A percentile compares a stretch with the other conserved stretches of the same genome.
phyloP scores from a whole-genome alignment of 2,113 vertebrate species.

The Struthidea cinerea region DNA sequence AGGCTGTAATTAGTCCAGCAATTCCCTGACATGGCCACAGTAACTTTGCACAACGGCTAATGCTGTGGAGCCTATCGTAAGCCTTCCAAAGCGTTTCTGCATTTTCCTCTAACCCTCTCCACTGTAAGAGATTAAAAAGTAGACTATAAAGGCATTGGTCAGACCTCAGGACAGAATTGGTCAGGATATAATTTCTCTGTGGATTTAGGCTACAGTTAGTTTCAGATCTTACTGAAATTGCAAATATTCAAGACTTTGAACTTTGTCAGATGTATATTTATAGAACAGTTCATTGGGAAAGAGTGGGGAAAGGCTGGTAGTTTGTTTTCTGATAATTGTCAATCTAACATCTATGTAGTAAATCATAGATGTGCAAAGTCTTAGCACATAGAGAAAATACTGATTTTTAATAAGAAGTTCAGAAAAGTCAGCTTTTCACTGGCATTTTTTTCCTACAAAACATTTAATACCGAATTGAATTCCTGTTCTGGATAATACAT shows the following conservation, averaged over 20 bases:
- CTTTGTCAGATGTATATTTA: not conserved
- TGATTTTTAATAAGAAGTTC: not conserved
- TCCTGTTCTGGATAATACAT: not conserved
- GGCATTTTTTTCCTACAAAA: not conserved
- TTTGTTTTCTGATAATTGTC: not conserved
- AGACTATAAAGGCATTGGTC: not conserved
- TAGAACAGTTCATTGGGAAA: not conserved
- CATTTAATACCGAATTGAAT: not conserved
- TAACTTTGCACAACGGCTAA: not conserved
- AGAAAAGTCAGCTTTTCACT: not conserved
- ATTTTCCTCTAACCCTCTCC: not conserved
- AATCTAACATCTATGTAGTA: not conserved
- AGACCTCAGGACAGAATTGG: not conserved
- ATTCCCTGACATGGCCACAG: not conserved
- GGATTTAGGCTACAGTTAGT: not conserved
- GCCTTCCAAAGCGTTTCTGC: not conserved
- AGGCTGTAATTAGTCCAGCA: not conserved
- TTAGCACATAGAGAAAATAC: not conserved
- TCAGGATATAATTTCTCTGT: not conserved
- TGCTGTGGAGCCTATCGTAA: not conserved
- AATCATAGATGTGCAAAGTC: not conserved
- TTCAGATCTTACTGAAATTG: not conserved
- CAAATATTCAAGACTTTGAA: not conserved
- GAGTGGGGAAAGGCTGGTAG: not conserved
- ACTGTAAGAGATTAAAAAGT: not conserved